Evolutionary conservation across 2,888 invertebrate species (phyloP).

Genomic region (Lithosia quadra): DNA sequence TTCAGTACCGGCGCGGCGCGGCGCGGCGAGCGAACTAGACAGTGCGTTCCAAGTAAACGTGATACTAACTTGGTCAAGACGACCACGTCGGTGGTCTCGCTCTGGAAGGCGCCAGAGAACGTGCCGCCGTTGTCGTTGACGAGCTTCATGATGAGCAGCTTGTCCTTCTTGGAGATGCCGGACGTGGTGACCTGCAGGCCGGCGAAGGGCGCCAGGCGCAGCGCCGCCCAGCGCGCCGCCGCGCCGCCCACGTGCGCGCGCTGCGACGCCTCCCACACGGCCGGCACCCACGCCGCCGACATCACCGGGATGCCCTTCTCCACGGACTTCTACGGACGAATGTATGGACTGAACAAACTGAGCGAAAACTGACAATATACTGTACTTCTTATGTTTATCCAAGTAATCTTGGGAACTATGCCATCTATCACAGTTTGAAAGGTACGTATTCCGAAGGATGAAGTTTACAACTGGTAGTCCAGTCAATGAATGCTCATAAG

Average conservation of each 20-base stretch:
- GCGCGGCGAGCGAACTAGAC: no score
- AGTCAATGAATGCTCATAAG: no score
- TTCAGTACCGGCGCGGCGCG: no score
- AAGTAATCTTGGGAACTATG: no score
- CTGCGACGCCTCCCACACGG: constrained; percentile 92
- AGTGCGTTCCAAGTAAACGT: neutral
- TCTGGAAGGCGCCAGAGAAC: constrained; percentile 84
- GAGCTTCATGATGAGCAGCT: constrained; percentile 88
- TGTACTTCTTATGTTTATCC: no score
- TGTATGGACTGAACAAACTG: no score
- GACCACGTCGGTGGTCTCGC: constrained; percentile 85
- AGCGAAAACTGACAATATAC: no score
- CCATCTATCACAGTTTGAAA: no score
- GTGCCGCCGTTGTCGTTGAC: constrained; percentile 91
- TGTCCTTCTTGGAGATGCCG: constrained; percentile 89
- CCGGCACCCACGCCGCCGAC: constrained; percentile 92
- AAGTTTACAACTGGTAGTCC: no score
- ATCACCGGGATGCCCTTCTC: constrained; percentile 90
- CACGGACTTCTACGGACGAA: constrained; percentile 90
- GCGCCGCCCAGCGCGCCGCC: constrained; percentile 87
- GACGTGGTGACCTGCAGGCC: constrained; percentile 93
- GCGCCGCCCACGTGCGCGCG: constrained; percentile 87
- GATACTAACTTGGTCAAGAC: constrained; percentile 85
- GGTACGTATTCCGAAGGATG: no score
- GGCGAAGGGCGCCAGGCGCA: constrained; percentile 90